Evolutionary conservation across 2,888 invertebrate species (phyloP), one percentile per base, ranked within the genome.

Genomic region (Dinocampus coccinellae): DNA sequence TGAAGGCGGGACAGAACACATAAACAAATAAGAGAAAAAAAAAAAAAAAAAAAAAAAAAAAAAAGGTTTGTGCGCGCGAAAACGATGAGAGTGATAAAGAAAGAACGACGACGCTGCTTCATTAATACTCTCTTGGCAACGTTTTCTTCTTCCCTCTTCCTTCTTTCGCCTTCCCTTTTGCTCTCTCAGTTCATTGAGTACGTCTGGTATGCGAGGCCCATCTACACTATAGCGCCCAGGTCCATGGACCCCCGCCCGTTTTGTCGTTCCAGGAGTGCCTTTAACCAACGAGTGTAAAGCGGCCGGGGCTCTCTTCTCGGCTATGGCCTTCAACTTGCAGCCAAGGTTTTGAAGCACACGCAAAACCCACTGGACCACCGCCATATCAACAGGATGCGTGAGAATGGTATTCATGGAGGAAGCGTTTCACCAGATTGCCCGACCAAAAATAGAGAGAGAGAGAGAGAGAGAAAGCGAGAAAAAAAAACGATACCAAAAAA

Each of bases 141-240:
- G 73, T 64, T 65, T n/a, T n/a, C n/a, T n/a, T n/a, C n/a, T n/a
- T n/a, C 70, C 55, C 61, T 69, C 58, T 47, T 58, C 60, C 62
- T 47, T 42, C n/a, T 47, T 20, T n/a, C 73, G 70, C 60, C 58
- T 65, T 69, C 65, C 47, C 63, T 60, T 69, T 62, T 65, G 66
- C 67, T 73, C 72, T 72, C 76, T 68, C 74, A 73, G 78, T 83
- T 84, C 82, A 84, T 84, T 84, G 84, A 83, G 82, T 76, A 78
- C 80, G 84, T 84, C 83, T 84, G 84, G 85, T 84, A 84, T 84
- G 84, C 82, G 79, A 78, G 81, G 77, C 76, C 78, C 78, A 77
- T 76, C 81, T 79, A 70, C 47, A 64, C 68, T 68, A 34, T 36
- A 36, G 36, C 36, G 10, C 36, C 52, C 58, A 60, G 64, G 57